A percentile compares a stretch with the other conserved stretches of the same genome.
Evolutionary conservation across 2,113 vertebrate species (phyloP).

Genomic region (Trinectes maculatus): DNA sequence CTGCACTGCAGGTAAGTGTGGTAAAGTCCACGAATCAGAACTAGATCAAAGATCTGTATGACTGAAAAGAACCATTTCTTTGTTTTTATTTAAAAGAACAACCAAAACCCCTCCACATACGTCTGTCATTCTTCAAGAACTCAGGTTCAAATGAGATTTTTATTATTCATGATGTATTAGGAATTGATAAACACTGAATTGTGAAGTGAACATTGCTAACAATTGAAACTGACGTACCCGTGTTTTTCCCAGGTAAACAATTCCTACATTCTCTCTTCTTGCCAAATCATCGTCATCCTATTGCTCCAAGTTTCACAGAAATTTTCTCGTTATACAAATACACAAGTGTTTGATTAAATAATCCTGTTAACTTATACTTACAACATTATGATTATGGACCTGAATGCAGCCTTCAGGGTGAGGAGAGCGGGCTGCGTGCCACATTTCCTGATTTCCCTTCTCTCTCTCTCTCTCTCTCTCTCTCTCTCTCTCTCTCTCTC

Average conservation of each 20-base stretch:
- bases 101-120: constrained; percentile 10
- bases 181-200: too few relatives aligned
- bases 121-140: constrained; percentile 8
- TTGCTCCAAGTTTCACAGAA: too few relatives aligned
- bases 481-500: too few relatives aligned
- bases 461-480: too few relatives aligned
- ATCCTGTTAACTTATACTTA: neutral
- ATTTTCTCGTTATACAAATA: neutral
- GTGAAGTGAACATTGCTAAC: too few relatives aligned
- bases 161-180: too few relatives aligned
- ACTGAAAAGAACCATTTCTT: neutral
- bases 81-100: constrained; percentile 4
- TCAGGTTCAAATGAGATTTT: too few relatives aligned
- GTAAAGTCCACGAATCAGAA: neutral
- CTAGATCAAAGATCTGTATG: neutral
- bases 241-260: too few relatives aligned
- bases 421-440: neutral
- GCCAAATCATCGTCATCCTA: too few relatives aligned
- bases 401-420: neutral
- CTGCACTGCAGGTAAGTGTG: neutral
- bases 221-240: too few relatives aligned
- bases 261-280: too few relatives aligned
- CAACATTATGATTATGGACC: constrained; percentile 4
- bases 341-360: neutral
- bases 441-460: constrained; percentile 8